phyloP scores from a whole-genome alignment of 2,797 vertebrate genomes.

The Morelia viridis region DNA sequence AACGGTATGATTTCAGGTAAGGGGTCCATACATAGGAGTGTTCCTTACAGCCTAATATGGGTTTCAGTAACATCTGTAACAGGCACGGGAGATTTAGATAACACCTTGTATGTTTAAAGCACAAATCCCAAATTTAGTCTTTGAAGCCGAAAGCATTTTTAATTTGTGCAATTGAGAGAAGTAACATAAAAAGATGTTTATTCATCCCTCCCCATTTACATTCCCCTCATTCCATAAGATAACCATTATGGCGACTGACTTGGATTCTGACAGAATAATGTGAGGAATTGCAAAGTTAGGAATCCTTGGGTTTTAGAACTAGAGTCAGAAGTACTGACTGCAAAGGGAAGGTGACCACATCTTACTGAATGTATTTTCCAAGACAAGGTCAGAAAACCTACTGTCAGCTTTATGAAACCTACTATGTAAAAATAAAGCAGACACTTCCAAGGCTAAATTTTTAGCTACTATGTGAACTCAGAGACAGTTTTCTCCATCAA shows the following conservation, averaged over 20 bases:
- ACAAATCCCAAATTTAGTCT: fast-evolving
- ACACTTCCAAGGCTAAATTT: constrained; percentile 25
- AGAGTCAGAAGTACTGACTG: constrained; percentile 59
- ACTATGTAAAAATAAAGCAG: constrained; percentile 42
- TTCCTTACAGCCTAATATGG: neutral
- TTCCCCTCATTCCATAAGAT: constrained; percentile 19
- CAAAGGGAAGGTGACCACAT: constrained; percentile 17
- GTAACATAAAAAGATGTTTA: constrained; percentile 20
- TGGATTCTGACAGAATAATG: constrained; percentile 27
- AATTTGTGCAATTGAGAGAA: neutral
- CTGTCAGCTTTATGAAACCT: constrained; percentile 24
- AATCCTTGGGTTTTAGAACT: constrained; percentile 54
- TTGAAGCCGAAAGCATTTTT: constrained; percentile 24
- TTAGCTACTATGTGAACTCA: neutral
- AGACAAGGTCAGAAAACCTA: constrained; percentile 51
- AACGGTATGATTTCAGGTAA: neutral
- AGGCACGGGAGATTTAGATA: neutral
- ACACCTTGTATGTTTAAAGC: neutral
- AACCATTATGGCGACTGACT: constrained; percentile 50
- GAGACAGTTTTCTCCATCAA: constrained; percentile 43
- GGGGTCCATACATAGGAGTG: neutral
- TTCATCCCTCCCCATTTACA: constrained; percentile 22
- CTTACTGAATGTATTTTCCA: constrained; percentile 60
- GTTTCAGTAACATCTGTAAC: neutral
- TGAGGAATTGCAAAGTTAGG: constrained; percentile 56